phyloP scores from a whole-genome alignment of 2,797 vertebrate genomes.

The Rhincodon typus region DNA sequence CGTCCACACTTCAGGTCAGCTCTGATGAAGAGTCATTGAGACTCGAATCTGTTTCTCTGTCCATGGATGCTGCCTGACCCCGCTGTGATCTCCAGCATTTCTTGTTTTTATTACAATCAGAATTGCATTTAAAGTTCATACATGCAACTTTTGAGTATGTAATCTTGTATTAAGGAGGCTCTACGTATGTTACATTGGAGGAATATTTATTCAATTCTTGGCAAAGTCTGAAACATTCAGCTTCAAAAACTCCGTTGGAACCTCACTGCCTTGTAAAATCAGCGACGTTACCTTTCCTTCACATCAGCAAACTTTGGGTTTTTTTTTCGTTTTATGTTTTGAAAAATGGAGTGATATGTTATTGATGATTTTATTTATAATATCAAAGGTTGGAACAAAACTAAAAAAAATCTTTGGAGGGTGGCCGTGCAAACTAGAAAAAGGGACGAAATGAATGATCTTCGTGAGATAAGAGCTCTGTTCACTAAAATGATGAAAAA shows the following conservation, averaged over 20 bases:
- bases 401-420: background rate
- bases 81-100: too few relatives aligned
- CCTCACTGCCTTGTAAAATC: background rate
- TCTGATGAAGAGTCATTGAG: too few relatives aligned
- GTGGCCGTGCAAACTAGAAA: background rate
- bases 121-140: too few relatives aligned
- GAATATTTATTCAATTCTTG: conserved; percentile 11
- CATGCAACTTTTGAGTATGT: too few relatives aligned
- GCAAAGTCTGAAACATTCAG: background rate
- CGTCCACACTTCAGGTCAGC: too few relatives aligned
- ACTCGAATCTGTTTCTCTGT: too few relatives aligned
- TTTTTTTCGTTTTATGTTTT: background rate
- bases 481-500: background rate
- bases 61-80: too few relatives aligned
- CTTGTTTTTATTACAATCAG: too few relatives aligned
- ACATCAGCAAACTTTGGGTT: background rate
- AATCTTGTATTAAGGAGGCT: background rate
- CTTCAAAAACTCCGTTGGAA: background rate
- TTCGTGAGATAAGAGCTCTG: background rate
- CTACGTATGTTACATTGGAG: background rate
- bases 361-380: background rate
- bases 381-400: background rate
- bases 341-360: background rate
- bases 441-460: background rate
- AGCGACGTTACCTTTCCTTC: background rate